These are phyloP conservation scores for Seriola rivoliana DNA, from an alignment of 2,113 vertebrate species.

Conservation along the genomic window DNA sequence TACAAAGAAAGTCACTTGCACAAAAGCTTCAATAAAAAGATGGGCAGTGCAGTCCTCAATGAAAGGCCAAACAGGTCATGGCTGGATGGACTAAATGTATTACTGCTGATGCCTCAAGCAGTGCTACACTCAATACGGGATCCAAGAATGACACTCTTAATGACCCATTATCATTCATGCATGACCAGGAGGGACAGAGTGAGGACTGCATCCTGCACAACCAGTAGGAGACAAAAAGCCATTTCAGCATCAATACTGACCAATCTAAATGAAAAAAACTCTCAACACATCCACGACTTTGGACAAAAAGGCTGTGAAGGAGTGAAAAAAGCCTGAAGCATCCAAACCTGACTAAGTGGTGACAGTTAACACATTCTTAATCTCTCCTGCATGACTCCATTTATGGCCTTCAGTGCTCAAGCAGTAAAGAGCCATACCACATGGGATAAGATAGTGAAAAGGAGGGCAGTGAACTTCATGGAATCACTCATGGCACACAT, in stretches of 20 bases:
- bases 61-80: constrained; percentile 35
- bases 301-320: constrained; percentile 9
- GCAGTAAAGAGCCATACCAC: constrained; percentile 11
- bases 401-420: constrained; percentile 18
- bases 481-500: background rate
- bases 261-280: constrained; percentile 15
- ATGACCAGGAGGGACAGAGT: constrained; percentile 41
- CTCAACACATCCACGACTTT: background rate
- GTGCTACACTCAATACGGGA: constrained; percentile 7
- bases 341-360: constrained; percentile 8
- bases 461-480: constrained; percentile 16
- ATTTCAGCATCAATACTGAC: constrained; percentile 23
- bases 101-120: constrained; percentile 28
- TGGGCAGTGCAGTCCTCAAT: background rate
- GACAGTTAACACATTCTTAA: constrained; percentile 46
- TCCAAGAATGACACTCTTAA: constrained; percentile 48
- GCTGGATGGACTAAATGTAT: constrained; percentile 41
- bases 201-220: constrained; percentile 3
- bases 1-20: background rate
- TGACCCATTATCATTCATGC: constrained; percentile 62
- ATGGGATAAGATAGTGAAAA: constrained; percentile 48
- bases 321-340: background rate
- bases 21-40: constrained; percentile 5
- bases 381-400: constrained; percentile 25
- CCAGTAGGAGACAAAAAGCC: constrained; percentile 22